phyloP scores from a whole-genome alignment of 2,888 invertebrate species.

The Nebria salina region DNA sequence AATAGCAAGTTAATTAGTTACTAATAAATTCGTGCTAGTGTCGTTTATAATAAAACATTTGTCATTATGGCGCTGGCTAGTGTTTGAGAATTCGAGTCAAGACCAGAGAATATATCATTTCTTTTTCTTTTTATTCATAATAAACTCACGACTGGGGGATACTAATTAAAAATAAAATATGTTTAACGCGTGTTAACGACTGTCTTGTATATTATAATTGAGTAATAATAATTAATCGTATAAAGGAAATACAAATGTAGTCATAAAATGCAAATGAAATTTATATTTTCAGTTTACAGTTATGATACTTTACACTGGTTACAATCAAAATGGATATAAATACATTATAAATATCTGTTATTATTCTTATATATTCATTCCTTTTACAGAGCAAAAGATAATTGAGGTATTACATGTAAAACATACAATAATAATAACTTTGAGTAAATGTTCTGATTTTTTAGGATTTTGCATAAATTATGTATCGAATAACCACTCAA shows the following conservation, averaged over 20 bases:
- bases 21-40: neutral
- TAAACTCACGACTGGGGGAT: neutral
- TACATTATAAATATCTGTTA: too few species aligned
- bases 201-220: neutral
- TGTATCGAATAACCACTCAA: neutral
- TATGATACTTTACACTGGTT: conserved; percentile 3
- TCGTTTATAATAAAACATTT: neutral
- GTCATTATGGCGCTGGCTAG: neutral
- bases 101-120: neutral
- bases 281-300: conserved; percentile 2
- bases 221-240: conserved; percentile 23
- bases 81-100: neutral
- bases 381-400: too few species aligned
- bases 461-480: neutral
- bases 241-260: conserved; percentile 38
- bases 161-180: neutral
- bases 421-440: conserved; percentile 5
- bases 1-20: conserved; percentile 8
- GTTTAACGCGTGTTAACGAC: neutral
- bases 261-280: conserved; percentile 31
- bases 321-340: neutral
- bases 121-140: neutral
- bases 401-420: too few species aligned
- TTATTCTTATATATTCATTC: too few species aligned
- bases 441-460: neutral